These are phyloP conservation scores for Helarctos malayanus DNA, from an alignment of 2,797 vertebrate genomes.

Conservation along the genomic window DNA sequence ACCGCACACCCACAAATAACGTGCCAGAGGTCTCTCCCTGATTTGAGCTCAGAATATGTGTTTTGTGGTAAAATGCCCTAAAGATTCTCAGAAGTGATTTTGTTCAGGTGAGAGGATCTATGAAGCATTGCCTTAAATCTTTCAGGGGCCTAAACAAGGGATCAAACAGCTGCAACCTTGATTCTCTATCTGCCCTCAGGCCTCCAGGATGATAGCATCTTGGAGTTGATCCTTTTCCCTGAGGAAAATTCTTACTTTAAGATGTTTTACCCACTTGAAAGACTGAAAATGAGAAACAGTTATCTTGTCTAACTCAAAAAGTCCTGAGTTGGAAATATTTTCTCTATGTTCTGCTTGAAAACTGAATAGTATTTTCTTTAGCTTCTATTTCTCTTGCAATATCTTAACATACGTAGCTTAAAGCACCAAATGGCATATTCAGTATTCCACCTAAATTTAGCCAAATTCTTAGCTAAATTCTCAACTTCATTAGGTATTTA, in stretches of 20 bases:
- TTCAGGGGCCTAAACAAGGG: not conserved
- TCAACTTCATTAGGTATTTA: not conserved
- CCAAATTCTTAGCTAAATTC: not conserved
- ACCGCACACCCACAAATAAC: not conserved
- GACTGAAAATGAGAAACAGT: slow-evolving; percentile 4
- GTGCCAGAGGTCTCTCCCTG: not conserved
- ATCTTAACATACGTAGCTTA: not conserved
- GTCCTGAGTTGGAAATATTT: not conserved
- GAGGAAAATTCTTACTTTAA: slow-evolving; percentile 27
- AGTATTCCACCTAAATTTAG: not conserved
- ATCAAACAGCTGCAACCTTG: not conserved
- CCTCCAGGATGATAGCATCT: not conserved
- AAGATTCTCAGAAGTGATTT: not conserved
- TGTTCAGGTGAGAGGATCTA: not conserved
- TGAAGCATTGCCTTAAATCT: not conserved
- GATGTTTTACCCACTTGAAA: not conserved
- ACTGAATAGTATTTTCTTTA: not conserved
- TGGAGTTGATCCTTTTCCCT: not conserved
- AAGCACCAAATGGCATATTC: not conserved
- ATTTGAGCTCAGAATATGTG: not conserved
- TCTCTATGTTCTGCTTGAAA: slow-evolving; percentile 32
- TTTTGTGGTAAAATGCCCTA: not conserved
- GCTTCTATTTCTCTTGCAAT: not conserved
- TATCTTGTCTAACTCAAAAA: slow-evolving; percentile 18
- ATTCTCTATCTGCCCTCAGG: not conserved